Evolutionary conservation across 2,888 invertebrate species (phyloP).

Genomic region (Dugesia japonica): DNA sequence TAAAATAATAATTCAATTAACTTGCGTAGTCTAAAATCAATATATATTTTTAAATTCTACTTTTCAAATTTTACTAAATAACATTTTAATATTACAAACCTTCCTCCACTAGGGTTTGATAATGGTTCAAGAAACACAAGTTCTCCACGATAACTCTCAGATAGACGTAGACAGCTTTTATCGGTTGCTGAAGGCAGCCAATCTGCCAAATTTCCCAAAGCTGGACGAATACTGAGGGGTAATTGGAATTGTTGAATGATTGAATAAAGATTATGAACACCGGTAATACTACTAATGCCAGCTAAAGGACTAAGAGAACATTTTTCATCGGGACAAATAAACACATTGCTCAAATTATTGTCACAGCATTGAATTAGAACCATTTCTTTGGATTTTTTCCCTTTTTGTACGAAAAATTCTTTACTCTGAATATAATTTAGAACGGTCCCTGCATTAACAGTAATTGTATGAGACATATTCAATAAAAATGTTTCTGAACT

Average conservation of each 20-base stretch:
- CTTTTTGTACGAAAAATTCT: slow-evolving; percentile 31
- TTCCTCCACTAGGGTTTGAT: slow-evolving; percentile 16
- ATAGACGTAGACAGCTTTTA: slow-evolving; percentile 23
- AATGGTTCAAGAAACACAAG: slow-evolving; percentile 31
- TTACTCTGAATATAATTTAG: slow-evolving; percentile 32
- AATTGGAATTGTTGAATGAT: slow-evolving; percentile 66
- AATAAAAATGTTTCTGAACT: slow-evolving; percentile 24
- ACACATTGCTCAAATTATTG: slow-evolving; percentile 24
- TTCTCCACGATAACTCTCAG: slow-evolving; percentile 27
- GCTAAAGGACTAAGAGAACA: slow-evolving; percentile 64
- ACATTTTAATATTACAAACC: too few species aligned
- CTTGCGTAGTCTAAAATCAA: too few species aligned
- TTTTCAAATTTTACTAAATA: too few species aligned
- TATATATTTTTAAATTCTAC: too few species aligned
- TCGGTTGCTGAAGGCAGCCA: slow-evolving; percentile 31
- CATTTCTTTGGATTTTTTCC: slow-evolving; percentile 31
- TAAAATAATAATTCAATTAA: too few species aligned
- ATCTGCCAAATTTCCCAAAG: slow-evolving; percentile 58
- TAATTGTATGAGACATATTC: slow-evolving; percentile 11
- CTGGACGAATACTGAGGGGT: slow-evolving; percentile 75
- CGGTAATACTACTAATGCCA: slow-evolving; percentile 77
- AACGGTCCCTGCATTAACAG: slow-evolving; percentile 33
- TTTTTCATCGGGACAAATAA: slow-evolving; percentile 32
- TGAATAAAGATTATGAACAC: slow-evolving; percentile 76
- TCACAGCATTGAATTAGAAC: slow-evolving; percentile 34